These are phyloP conservation scores for Trachops cirrhosus DNA, from an alignment of 2,797 vertebrate species.

Conservation along the genomic window DNA sequence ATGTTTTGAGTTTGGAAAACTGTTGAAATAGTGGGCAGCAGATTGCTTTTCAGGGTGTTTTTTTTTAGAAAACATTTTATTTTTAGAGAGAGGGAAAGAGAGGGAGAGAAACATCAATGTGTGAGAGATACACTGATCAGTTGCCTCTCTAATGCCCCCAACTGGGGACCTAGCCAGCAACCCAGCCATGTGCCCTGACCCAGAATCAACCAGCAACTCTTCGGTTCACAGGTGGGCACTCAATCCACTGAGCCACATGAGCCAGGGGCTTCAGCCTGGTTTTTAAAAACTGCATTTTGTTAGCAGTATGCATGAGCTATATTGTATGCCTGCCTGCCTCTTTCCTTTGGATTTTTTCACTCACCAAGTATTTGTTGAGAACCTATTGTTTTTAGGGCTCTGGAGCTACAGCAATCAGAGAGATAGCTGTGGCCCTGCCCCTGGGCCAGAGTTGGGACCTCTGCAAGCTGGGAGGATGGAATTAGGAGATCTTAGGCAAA, in stretches of 20 bases:
- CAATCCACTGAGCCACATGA: no score
- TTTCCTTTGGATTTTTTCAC: background rate
- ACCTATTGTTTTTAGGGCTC: background rate
- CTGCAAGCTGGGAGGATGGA: background rate
- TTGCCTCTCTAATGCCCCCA: no score
- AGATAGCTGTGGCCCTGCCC: background rate
- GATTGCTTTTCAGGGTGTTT: background rate
- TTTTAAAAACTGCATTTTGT: background rate
- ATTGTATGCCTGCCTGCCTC: background rate
- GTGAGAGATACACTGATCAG: no score
- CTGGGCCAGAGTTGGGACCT: background rate
- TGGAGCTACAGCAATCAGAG: background rate
- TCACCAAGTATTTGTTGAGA: slow-evolving; percentile 13
- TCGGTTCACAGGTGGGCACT: no score
- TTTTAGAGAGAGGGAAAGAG: no score
- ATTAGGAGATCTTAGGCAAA: background rate
- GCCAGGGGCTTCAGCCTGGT: background rate
- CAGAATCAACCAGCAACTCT: no score
- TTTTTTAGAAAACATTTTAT: background rate
- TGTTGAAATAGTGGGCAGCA: background rate
- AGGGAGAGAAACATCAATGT: no score
- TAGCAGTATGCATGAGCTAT: background rate
- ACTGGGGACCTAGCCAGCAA: no score
- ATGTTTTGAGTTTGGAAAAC: background rate
- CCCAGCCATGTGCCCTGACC: no score